Base-by-base conservation (phyloP, 2,113 vertebrate species). In the Speoplatyrhinus poulsoni region DNA sequence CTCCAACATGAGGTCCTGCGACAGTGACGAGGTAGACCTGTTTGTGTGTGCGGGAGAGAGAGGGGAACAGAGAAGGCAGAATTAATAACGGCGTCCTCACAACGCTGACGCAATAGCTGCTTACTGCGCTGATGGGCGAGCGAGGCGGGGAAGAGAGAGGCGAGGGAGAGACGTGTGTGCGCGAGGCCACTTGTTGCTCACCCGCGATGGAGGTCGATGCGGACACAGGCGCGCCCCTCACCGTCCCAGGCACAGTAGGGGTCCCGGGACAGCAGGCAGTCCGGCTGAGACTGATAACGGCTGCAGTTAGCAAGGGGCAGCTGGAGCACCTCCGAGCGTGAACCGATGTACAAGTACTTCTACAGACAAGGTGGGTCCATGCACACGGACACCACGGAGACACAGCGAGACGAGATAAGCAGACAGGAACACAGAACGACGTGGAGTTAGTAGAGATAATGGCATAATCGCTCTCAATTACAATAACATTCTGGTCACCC, bases 221-320 rank as follows among this genome's bases (percentile, higher is more conserved):
- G 92, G 53, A 97, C 93, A 1, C 97, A 99, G 71, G 92, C 93
- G 50, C 95, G 95, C 57, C 89, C 80, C 55, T 96, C 96, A 60
- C 87, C 89, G 72, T 91, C 96, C 96, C 97, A 98, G 61, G 94
- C 96, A 0, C 97, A 98, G 92, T 96, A 97, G 65, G 97, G 97
- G 73, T 98, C 97, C 58, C 96, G 91, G 41, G 97, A 94, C 0
- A 99, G 94, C 74, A 97, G 85, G 2, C 97, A 99, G 91, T 99
- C 97, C 0, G 92, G 92, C 70, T 95, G 98, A 6, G 94, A 95
- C 62, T 88, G 94, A 89, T 98, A 99, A 77, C 95, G 96, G 75
- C 87, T 81, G 17, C 97, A 99, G 86, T 97, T 94, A 0, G 96
- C 95, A 88, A 97, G 85, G 46, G 96, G 95, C 82, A 99, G 79